A percentile compares a stretch with the other conserved stretches of the same genome.
Evolutionary conservation across 2,797 vertebrate species (phyloP).

Genomic region (Enteromius viviparus): DNA sequence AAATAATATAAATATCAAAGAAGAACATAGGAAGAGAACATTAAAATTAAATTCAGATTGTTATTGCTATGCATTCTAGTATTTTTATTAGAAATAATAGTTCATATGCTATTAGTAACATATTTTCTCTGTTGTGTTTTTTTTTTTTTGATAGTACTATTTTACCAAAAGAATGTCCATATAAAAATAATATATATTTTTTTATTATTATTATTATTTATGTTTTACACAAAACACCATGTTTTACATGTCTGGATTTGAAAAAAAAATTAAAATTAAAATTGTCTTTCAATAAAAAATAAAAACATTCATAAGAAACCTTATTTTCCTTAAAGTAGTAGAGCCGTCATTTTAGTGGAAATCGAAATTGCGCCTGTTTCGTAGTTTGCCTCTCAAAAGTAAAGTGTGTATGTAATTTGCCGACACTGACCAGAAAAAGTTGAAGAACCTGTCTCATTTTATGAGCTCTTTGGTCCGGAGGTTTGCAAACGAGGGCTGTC

Average conservation of each 20-base stretch:
- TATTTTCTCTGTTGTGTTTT: too few relatives aligned
- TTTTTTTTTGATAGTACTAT: too few relatives aligned
- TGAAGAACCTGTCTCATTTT: conserved; percentile 67
- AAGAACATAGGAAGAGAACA: neutral
- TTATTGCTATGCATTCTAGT: neutral
- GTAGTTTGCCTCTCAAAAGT: neutral
- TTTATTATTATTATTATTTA: too few relatives aligned
- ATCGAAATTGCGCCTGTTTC: neutral
- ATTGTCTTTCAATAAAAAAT: too few relatives aligned
- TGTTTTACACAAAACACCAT: too few relatives aligned
- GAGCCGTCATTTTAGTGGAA: neutral
- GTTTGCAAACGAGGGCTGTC: conserved; percentile 68
- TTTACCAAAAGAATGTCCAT: too few relatives aligned
- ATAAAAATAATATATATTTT: too few relatives aligned
- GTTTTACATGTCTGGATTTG: too few relatives aligned
- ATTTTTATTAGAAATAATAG: too few relatives aligned
- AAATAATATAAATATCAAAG: neutral
- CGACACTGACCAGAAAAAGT: conserved; percentile 58
- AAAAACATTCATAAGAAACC: neutral
- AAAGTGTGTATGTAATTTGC: neutral
- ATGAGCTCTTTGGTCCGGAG: conserved; percentile 62
- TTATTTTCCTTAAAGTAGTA: neutral
- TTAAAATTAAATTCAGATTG: neutral
- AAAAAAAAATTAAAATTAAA: neutral
- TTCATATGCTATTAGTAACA: too few relatives aligned